Conservation (phyloP, 53 echinoderm and acorn worm genomes). For the Luidia sarsii region DNA sequence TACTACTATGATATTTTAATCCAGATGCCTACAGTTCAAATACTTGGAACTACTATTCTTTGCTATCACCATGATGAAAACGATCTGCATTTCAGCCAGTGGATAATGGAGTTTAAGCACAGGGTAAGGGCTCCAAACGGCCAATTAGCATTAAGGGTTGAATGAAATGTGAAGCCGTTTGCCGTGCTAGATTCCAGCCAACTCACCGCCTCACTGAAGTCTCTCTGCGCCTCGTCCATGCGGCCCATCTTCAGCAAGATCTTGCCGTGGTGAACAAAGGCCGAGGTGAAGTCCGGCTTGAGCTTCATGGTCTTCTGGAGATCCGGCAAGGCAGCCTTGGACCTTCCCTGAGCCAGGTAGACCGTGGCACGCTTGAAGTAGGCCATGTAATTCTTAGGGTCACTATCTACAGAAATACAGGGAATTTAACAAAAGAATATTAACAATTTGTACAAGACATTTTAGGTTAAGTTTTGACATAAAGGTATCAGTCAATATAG, state of each 20-base stretch:
- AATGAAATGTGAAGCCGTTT: background rate
- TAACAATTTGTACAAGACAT: too few relatives aligned
- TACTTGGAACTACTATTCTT: too few relatives aligned
- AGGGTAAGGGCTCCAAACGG: too few relatives aligned
- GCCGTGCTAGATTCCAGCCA: too few relatives aligned
- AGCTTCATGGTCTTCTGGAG: conserved; percentile 82
- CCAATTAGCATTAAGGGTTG: background rate
- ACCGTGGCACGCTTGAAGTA: conserved; percentile 94
- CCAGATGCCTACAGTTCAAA: too few relatives aligned
- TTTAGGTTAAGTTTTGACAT: too few relatives aligned
- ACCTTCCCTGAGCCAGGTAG: conserved; percentile 86
- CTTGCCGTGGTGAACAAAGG: conserved; percentile 79
- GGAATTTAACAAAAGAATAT: too few relatives aligned
- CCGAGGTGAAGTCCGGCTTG: conserved; percentile 89
- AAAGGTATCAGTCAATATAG: too few relatives aligned
- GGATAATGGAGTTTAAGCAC: too few relatives aligned
- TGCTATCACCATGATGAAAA: too few relatives aligned
- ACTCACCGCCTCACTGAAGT: conserved; percentile 79
- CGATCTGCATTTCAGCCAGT: too few relatives aligned
- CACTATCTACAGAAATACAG: conserved; percentile 70
- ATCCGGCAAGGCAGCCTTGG: conserved; percentile 88
- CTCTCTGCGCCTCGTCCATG: conserved; percentile 66
- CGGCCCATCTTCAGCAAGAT: conserved; percentile 80
- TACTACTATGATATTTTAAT: too few relatives aligned
- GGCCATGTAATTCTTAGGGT: conserved; percentile 83